Evolutionary conservation across 2,113 vertebrate genomes (phyloP), one percentile per base, ranked within the genome.

Genomic region (Serilophus lunatus): DNA sequence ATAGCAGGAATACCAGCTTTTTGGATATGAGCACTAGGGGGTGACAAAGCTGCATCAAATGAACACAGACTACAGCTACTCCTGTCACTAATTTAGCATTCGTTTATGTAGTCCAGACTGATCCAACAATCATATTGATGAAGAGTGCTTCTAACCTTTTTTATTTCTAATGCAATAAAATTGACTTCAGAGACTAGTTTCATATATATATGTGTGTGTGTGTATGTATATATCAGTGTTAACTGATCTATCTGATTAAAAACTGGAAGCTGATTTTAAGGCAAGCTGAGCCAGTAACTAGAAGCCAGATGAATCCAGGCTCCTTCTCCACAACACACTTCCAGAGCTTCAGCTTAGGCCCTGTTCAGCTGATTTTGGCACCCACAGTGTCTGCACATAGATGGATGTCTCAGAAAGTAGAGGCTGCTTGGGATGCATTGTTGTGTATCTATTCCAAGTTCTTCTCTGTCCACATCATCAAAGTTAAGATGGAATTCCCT

Each of bases 11-110:
- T 49, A 42, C 12, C n/a, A 65, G 0, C 13, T 14, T 49, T 44
- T 24, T 22, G 25, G 25, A 36, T 16, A 28, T 0, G 9, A 79
- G 42, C 93, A 80, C 93, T 87, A 88, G 85, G 93, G 86, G 85
- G 86, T 93, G 86, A 89, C 84, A 96, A 49, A 89, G 45, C 74
- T 35, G 50, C 53, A 89, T 20, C 13, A 68, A 79, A 63, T 0
- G 1, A 93, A 49, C 51, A 60, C 31, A 80, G 6, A 15, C 29
- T 36, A 44, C 60, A 71, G 50, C 35, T 53, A 51, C 17, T 89
- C 78, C 81, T 81, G 60, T 7, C 61, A 45, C 44, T 31, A 50
- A 50, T 4, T 2, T 18, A 76, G 42, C 24, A 13, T 35, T 19
- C 19, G 36, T 70, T 29, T 50, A 35, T 7, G 8, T 22, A 33